phyloP scores from a whole-genome alignment of 2,797 vertebrate genomes.

The Clarias platycephalus region DNA sequence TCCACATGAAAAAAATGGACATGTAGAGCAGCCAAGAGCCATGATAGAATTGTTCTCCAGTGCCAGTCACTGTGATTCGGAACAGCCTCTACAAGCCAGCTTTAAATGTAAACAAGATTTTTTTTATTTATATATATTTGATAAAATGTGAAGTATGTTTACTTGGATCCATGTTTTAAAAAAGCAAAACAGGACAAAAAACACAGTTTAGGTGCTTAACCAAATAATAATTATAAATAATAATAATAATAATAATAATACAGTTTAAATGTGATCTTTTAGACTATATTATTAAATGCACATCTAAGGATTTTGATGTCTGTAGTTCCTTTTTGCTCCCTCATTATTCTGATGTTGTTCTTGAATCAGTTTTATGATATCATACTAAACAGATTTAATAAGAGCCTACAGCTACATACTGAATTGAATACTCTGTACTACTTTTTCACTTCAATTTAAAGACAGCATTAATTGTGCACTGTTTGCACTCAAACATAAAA shows the following conservation, averaged over 20 bases:
- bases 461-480: background rate
- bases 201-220: background rate
- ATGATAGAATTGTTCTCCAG: slow-evolving; percentile 27
- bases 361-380: background rate
- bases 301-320: background rate
- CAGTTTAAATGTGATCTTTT: background rate
- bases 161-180: background rate
- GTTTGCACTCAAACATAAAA: background rate
- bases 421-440: too few relatives aligned
- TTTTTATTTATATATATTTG: background rate
- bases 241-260: background rate
- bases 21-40: slow-evolving; percentile 42
- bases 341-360: background rate
- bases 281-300: background rate
- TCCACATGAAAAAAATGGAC: slow-evolving; percentile 40
- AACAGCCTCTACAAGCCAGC: slow-evolving; percentile 32
- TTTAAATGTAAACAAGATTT: slow-evolving; percentile 16
- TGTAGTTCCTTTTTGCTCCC: background rate
- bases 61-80: slow-evolving; percentile 32
- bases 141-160: slow-evolving; percentile 8
- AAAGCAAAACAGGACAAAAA: background rate
- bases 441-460: background rate
- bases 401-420: background rate
- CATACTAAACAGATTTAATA: background rate
- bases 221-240: background rate